Base-by-base conservation (phyloP, 2,113 vertebrate genomes). In the Neotoma lepida region DNA sequence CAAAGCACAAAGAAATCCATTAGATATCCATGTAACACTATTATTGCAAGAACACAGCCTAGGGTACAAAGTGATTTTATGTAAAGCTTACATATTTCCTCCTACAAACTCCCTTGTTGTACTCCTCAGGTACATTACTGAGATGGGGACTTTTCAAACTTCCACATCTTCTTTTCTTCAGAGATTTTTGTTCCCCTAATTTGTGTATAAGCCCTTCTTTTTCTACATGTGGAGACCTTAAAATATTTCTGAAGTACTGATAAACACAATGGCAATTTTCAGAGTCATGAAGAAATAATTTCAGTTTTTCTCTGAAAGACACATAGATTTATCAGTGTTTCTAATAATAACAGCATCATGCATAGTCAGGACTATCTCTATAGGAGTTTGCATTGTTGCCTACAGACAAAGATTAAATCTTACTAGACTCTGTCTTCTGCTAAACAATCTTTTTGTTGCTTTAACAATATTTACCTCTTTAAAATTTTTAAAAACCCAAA, bases 1-100 rank as follows among this genome's bases (percentile, higher is more conserved):
- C 76, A 26, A 94, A 64, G 12, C 88, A 91, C 17, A 96, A 96
- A 97, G n/a, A 91, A 78, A 14, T 0, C 28, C 56, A 18, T 97
- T 96, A 89, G 80, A 90, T 63, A 26, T 86, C 61, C 46, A 39
- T 93, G 1, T 92, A 86, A 15, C 4, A 54, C 70, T 97, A 90
- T 93, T 41, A 92, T 41, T 94, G 77, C 82, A 92, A 78, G 90
- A 94, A 80, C 84, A 96, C 46, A 92, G 82, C 92, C 92, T 80
- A 17, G 26, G 63, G 73, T 74, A 92, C 35, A 49, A 90, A 91
- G 92, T 30, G 41, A n/a, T 78, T 88, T 92, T 90, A 81, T 95
- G 2, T 76, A 64, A 97, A 81, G 73, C 28, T 9, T 44, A 28
- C n/a, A 44, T 61, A 85, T 89, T 94, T 96, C 54, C 73, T 80